Evolutionary conservation across 2,113 vertebrate genomes (phyloP).

Genomic region (Irena cyanogastra): DNA sequence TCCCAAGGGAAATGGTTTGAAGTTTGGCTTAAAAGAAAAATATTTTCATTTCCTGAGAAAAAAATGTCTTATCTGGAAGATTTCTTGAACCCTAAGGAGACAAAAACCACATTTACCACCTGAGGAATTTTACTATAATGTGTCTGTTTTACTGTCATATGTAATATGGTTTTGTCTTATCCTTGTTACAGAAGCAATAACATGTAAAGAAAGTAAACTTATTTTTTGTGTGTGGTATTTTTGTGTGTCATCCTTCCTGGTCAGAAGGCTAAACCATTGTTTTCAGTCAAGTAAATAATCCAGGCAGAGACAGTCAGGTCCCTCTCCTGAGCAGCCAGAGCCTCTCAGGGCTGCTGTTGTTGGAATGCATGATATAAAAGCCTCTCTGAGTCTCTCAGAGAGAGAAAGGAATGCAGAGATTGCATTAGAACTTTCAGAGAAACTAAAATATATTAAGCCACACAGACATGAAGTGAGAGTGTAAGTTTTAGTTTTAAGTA

Average conservation of each 20-base stretch:
- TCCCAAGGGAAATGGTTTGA: background rate
- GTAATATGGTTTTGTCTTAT: background rate
- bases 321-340: background rate
- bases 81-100: background rate
- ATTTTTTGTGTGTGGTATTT: background rate
- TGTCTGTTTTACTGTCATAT: background rate
- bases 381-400: background rate
- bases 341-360: background rate
- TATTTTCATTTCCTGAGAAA: background rate
- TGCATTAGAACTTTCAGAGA: background rate
- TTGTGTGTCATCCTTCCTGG: background rate
- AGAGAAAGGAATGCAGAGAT: background rate
- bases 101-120: background rate
- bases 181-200: background rate
- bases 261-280: background rate
- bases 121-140: background rate
- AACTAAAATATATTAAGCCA: background rate
- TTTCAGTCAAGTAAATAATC: background rate
- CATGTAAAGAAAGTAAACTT: background rate
- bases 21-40: background rate
- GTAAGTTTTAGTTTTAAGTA: background rate
- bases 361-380: background rate
- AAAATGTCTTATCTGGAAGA: background rate
- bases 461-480: no score
- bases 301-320: background rate